Base-by-base conservation (phyloP, 2,113 vertebrate genomes). In the Calyptommatus sinebrachiatus region DNA sequence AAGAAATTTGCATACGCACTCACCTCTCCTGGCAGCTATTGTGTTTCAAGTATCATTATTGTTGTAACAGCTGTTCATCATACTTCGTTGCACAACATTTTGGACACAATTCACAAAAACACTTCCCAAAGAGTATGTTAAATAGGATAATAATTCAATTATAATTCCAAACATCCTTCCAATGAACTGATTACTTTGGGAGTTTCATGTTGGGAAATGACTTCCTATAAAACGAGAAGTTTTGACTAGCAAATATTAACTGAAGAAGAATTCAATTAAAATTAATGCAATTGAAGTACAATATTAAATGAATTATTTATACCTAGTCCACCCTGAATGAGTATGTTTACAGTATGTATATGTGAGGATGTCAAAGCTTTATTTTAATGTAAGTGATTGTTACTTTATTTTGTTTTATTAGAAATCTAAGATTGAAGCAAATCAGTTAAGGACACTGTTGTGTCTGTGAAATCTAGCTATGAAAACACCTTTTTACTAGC, bases 271-370 rank as follows among this genome's bases (percentile, higher is more conserved):
- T 84, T 88, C 81, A 84, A 88, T 91, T 88, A 90, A 86, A 91
- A 85, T 57, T 87, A 89, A 91, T 89, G 74, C 90, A 86, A 82
- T 35, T 60, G 31, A 85, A 88, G 92, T 88, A 87, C 76, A 77
- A 76, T 81, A 88, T 71, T 89, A 79, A 92, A 91, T 75, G 22
- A 79, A 90, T 88, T 89, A 83, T 81, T 93, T 94, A 87, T 78
- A 81, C 79, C 63, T 65, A 18, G 82, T 69, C 21, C 50, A 57
- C 31, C 66, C 48, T 74, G 78, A 72, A 29, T 86, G 88, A 50
- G 12, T 84, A 62, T 84, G 80, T 89, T 73, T 81, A 82, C 80
- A 85, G 79, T 24, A 78, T 69, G 1, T 26, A 26, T 41, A 7
- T 11, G 5, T 1, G 31, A 11, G 2, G 73, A 29, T 76, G 11